Conservation (phyloP, 2,113 vertebrate species). For the Neolamprologus variostigma region DNA sequence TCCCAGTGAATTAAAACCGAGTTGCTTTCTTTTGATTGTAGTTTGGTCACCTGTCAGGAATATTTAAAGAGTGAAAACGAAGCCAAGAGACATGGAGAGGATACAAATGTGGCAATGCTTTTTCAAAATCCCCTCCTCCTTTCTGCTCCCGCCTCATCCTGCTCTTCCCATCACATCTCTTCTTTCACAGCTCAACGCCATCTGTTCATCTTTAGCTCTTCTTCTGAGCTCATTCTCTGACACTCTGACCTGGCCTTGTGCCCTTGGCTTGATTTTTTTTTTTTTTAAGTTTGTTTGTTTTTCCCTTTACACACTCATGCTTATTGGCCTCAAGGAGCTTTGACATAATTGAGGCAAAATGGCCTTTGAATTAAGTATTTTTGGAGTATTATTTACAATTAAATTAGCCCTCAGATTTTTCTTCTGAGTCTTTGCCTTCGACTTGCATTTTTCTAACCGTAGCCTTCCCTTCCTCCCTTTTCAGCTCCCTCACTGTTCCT, state of each 20-base stretch:
- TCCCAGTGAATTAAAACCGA: background rate
- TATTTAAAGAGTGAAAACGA: background rate
- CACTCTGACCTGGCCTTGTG: background rate
- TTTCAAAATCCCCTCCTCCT: background rate
- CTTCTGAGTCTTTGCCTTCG: background rate
- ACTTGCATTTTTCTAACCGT: background rate
- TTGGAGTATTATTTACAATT: background rate
- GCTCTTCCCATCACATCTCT: background rate
- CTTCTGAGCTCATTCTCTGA: background rate
- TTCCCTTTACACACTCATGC: background rate
- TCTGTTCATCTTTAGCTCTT: constrained; percentile 41
- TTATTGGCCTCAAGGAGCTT: background rate
- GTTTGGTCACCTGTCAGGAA: background rate
- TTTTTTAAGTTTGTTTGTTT: background rate
- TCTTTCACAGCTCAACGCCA: constrained; percentile 5
- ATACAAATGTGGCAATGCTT: background rate
- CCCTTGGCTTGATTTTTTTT: background rate
- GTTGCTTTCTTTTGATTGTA: background rate
- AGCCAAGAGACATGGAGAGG: background rate
- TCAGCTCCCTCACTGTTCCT: background rate
- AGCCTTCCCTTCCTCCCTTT: background rate
- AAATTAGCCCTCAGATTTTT: background rate
- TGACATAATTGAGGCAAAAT: background rate
- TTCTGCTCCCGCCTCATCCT: background rate
- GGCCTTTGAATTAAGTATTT: background rate